Evolutionary conservation across 2,888 invertebrate species (phyloP), one percentile per base, ranked within the genome.

Genomic region (Celastrina argiolus): DNA sequence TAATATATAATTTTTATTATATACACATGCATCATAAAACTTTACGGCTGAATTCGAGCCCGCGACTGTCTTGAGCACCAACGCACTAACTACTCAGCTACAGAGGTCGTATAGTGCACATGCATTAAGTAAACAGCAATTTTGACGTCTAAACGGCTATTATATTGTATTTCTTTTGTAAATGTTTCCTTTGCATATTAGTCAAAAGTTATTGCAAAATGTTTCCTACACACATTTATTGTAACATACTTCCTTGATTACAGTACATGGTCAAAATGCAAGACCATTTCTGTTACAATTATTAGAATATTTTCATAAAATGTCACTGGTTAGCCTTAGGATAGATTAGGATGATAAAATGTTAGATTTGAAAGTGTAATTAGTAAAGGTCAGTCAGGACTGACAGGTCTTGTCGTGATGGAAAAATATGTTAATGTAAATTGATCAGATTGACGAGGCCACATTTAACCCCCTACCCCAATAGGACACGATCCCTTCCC

Each of bases 281-380:
- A 51, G 16, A 45, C 45, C 8, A 45, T 51, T 51, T 22, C 51
- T 14, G 22, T 26, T 51, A 51, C 51, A 51, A 22, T 51, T 12
- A 36, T 36, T 51, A 51, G 22, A 51, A 51, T 51, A 51, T 51
- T 51, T 51, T 51, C 26, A 51, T 51, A 12, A 51, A 51, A 51
- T 51, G 51, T 51, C 51, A 51, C 51, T 51, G 5, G 51, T 51
- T 51, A 22, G 12, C 51, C 51, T 51, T 51, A 51, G 12, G 22
- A 26, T 10, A 26, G 51, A 51, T 51, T 51, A 51, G 26, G 51
- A 14, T 51, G 22, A 36, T 36, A 8, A 36, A 36, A 51, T 51
- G 51, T 51, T 51, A 51, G 22, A 51, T 51, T 51, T 51, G 26
- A 66, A 66, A 61, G 51, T 51, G 42, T 28, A 28, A 16, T n/a